Conservation (phyloP, 2,888 invertebrate genomes). For the Lasioglossum marginatum region DNA sequence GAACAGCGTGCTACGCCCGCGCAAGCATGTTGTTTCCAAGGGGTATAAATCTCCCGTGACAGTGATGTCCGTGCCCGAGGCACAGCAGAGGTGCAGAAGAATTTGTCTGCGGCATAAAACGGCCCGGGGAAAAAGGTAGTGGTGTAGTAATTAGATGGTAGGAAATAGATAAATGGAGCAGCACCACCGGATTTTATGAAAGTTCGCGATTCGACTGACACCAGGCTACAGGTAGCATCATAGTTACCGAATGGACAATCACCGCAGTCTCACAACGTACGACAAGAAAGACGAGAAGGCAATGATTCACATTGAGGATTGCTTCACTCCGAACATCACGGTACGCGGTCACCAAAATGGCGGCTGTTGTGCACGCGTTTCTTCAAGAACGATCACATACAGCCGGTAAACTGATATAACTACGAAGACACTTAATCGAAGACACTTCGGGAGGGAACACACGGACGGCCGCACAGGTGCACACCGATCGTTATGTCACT, state of each 20-base stretch:
- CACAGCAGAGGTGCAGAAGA: slow-evolving; percentile 58
- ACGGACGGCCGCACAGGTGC: slow-evolving; percentile 17
- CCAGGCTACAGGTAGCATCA: neutral
- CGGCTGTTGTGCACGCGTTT: slow-evolving; percentile 48
- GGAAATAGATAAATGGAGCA: slow-evolving; percentile 44
- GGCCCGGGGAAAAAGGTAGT: slow-evolving; percentile 50
- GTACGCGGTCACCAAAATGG: slow-evolving; percentile 68
- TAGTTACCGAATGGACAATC: neutral
- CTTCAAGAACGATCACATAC: slow-evolving; percentile 37
- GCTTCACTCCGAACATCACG: slow-evolving; percentile 15
- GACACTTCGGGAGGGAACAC: neutral
- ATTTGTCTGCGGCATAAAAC: slow-evolving; percentile 58
- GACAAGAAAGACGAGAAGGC: neutral
- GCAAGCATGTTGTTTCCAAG: slow-evolving; percentile 56
- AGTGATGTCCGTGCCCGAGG: slow-evolving; percentile 77
- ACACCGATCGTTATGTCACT: slow-evolving; percentile 21
- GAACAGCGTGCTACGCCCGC: slow-evolving; percentile 55
- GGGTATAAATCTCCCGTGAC: slow-evolving; percentile 80
- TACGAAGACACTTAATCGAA: neutral
- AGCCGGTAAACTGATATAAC: neutral
- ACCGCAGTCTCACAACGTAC: neutral
- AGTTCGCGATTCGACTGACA: neutral
- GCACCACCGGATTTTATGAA: neutral
- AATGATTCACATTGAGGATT: neutral
- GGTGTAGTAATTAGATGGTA: slow-evolving; percentile 70